phyloP scores from a whole-genome alignment of 2,797 vertebrate species.

The Loriculus beryllinus region DNA sequence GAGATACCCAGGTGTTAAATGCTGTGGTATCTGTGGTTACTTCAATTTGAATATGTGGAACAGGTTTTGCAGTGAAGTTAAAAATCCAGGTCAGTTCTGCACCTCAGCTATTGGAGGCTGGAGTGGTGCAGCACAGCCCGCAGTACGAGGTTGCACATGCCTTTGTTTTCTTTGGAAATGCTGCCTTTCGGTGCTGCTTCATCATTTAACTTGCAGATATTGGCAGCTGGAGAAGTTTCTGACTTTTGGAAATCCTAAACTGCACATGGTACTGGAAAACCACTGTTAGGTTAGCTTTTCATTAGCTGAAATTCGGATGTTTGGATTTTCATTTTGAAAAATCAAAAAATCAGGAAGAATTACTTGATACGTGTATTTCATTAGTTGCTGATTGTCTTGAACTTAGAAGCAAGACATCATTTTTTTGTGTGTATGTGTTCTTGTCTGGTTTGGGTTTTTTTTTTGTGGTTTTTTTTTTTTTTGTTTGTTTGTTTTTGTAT shows the following conservation, averaged over 20 bases:
- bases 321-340: background rate
- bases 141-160: fast-evolving
- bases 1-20: background rate
- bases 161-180: background rate
- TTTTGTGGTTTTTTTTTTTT: no score
- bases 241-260: background rate
- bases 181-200: fast-evolving
- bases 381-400: background rate
- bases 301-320: background rate
- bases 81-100: background rate
- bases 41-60: background rate
- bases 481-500: background rate
- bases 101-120: background rate
- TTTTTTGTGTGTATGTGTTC: background rate
- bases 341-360: background rate
- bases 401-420: background rate
- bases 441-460: background rate
- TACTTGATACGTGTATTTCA: background rate
- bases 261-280: background rate
- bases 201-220: background rate
- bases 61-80: background rate
- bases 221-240: background rate
- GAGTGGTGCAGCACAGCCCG: background rate
- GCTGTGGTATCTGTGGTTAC: background rate
- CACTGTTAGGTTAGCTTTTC: background rate